Conservation (phyloP, 2,888 invertebrate genomes). For the Lepidochrysops patricia region DNA sequence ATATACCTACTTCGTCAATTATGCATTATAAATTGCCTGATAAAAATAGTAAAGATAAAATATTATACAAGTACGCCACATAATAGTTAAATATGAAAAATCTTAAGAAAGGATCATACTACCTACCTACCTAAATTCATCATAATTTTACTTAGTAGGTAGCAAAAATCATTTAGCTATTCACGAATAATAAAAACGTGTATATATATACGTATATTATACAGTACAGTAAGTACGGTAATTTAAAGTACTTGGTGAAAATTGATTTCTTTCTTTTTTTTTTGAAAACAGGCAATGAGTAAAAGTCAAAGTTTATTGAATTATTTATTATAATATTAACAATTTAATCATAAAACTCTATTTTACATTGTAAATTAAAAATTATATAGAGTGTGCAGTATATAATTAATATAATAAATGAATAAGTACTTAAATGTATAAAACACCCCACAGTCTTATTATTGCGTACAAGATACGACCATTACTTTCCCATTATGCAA, state of each 20-base stretch:
- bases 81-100: too few species aligned
- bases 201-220: too few species aligned
- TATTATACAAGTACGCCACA: too few species aligned
- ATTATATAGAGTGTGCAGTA: neutral
- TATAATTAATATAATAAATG: neutral
- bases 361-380: neutral
- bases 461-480: neutral
- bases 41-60: neutral
- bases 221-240: too few species aligned
- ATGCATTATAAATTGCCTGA: neutral
- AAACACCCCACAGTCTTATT: constrained; percentile 4
- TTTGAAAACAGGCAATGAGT: neutral
- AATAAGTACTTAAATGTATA: neutral
- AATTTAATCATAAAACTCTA: neutral
- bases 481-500: constrained; percentile 13
- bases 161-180: too few species aligned
- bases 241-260: too few species aligned
- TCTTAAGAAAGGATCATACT: too few species aligned
- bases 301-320: neutral
- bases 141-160: too few species aligned
- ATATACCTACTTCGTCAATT: neutral
- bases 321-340: neutral
- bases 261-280: too few species aligned
- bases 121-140: too few species aligned
- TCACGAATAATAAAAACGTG: too few species aligned